Base-by-base conservation (phyloP, 2,113 vertebrate species). In the Gymnorhina tibicen region DNA sequence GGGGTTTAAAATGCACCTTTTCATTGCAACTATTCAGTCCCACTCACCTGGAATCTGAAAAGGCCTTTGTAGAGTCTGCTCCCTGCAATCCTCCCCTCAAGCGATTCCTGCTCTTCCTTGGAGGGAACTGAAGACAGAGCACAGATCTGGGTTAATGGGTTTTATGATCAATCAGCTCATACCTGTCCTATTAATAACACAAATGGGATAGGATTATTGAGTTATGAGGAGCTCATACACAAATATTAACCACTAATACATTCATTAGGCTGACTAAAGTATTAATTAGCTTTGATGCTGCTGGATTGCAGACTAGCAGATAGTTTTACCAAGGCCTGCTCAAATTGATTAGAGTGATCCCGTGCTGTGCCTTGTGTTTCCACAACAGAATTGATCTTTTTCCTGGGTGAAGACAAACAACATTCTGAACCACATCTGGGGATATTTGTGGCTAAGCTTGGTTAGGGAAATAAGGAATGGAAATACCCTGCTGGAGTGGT, bases 331-430 rank as follows among this genome's bases (percentile, higher is more conserved):
- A 30, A 67, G 63, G 67, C 41, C 53, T 87, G 82, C 83, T 93
- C 22, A 10, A 37, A 98, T 96, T 97, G 97, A 98, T 97, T 91
- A 53, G 50, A 96, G 85, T 27, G 60, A 93, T 95, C 87, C 91
- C 95, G 95, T 87, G 91, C 96, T 72, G 33, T 84, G 97, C 84
- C 62, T 27, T 56, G 68, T 94, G 91, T 96, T 97, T 97, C 94
- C 92, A 95, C 96, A 97, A 92, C 78, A 96, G 66, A 94, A 97
- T 97, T 94, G 97, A 98, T 98, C 89, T 97, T 95, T 60, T 35
- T 55, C 68, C 87, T 90, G 47, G 52, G 49, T 41, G 92, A 84
- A 96, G 70, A 78, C 95, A 98, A 97, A 96, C 91, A 94, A 91
- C 92, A 77, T 91, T 37, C 66, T 76, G 46, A 95, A 58, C 58